phyloP scores from a whole-genome alignment of 2,888 invertebrate genomes.

The Orgyia antiqua region DNA sequence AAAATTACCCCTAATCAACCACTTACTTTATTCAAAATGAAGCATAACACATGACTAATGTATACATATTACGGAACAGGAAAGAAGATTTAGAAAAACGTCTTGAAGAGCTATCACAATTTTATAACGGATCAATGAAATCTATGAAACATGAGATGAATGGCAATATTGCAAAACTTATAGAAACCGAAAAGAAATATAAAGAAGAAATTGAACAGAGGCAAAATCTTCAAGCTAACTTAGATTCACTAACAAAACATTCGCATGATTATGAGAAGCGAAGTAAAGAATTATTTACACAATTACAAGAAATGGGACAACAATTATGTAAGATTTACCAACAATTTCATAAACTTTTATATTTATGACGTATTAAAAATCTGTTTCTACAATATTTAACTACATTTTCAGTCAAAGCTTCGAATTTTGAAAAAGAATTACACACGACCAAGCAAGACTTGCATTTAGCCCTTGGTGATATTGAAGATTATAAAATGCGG shows the following conservation, averaged over 20 bases:
- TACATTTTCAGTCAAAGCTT: slow-evolving; percentile 23
- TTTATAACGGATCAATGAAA: slow-evolving; percentile 49
- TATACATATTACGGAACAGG: slow-evolving; percentile 23
- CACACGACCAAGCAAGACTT: slow-evolving; percentile 32
- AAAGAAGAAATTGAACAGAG: slow-evolving; percentile 41
- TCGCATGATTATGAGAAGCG: slow-evolving; percentile 42
- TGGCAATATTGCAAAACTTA: slow-evolving; percentile 37
- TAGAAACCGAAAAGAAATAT: slow-evolving; percentile 51
- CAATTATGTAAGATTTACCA: slow-evolving; percentile 33
- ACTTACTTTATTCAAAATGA: too few relatives aligned
- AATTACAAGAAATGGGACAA: slow-evolving; percentile 32
- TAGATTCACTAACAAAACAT: slow-evolving; percentile 38
- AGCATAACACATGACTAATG: too few relatives aligned
- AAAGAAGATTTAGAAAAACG: slow-evolving; percentile 59
- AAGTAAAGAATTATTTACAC: slow-evolving; percentile 30
- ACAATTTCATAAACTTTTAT: too few relatives aligned
- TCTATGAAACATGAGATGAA: slow-evolving; percentile 46
- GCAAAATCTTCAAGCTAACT: slow-evolving; percentile 34
- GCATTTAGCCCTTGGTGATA: slow-evolving; percentile 33
- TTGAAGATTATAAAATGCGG: slow-evolving; percentile 36
- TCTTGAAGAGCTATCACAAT: slow-evolving; percentile 41
- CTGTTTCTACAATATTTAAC: too few relatives aligned
- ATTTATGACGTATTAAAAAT: too few relatives aligned
- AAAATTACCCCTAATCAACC: too few relatives aligned
- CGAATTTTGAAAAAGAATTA: slow-evolving; percentile 26